Evolutionary conservation across 2,113 vertebrate genomes (phyloP).

Genomic region (Scomber scombrus): DNA sequence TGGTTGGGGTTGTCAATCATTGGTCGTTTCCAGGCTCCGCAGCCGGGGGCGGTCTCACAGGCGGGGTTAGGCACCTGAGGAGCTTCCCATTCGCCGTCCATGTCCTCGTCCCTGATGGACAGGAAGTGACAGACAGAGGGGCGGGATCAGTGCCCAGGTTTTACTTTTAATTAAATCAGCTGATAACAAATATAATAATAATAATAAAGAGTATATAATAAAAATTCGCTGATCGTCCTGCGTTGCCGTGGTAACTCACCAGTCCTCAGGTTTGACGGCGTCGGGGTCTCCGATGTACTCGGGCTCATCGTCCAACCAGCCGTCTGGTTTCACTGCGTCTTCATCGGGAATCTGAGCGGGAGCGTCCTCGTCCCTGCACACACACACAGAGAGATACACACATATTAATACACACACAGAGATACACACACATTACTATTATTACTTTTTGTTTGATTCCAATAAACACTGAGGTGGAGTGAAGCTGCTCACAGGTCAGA

Average conservation of each 20-base stretch:
- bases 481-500: too few species aligned
- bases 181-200: too few species aligned
- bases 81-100: conserved; percentile 99
- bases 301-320: conserved; percentile 96
- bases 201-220: too few species aligned
- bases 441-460: too few species aligned
- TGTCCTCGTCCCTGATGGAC: conserved; percentile 94
- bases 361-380: conserved; percentile 95
- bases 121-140: background rate
- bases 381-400: background rate
- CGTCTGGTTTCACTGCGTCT: conserved; percentile 93
- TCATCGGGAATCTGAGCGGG: conserved; percentile 94
- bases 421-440: too few species aligned
- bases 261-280: conserved; percentile 95
- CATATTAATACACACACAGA: too few species aligned
- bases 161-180: too few species aligned
- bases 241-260: conserved; percentile 79
- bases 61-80: conserved; percentile 95
- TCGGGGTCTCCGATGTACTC: conserved; percentile 95
- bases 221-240: too few species aligned
- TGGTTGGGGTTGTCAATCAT: conserved; percentile 96
- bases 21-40: conserved; percentile 93
- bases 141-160: too few species aligned
- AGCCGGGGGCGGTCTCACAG: conserved; percentile 94
- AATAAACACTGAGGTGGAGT: too few species aligned